A percentile compares a stretch with the other conserved stretches of the same genome.
Conservation (phyloP, 92 coral and sea anemone genomes). For the Parazoanthus swiftii region DNA sequence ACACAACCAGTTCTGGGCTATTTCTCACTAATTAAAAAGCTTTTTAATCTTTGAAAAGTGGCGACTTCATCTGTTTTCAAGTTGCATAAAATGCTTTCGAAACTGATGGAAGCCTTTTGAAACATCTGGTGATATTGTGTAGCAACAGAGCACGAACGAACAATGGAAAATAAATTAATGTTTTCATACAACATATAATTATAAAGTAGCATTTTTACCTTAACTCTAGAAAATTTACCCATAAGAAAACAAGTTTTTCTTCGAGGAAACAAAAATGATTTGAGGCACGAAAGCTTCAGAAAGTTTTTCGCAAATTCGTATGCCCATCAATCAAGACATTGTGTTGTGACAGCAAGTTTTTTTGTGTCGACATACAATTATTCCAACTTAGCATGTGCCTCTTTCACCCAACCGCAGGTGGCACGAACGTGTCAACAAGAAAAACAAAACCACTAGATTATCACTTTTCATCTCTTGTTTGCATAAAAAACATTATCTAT, state of each 20-base stretch:
- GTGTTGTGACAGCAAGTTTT: constrained; percentile 11
- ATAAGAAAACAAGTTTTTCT: neutral
- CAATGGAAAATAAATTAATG: neutral
- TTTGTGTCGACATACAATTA: constrained; percentile 40
- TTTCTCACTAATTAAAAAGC: neutral
- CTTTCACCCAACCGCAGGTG: constrained; percentile 80
- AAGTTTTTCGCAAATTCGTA: neutral
- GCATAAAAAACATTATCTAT: constrained; percentile 25
- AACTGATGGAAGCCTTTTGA: neutral
- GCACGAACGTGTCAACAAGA: constrained; percentile 80
- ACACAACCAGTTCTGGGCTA: neutral
- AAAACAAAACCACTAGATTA: constrained; percentile 55
- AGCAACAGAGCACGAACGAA: constrained; percentile 10
- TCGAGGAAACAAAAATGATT: neutral
- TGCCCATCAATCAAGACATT: constrained; percentile 8
- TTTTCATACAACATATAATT: neutral
- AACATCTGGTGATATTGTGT: constrained; percentile 43
- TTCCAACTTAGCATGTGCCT: constrained; percentile 65
- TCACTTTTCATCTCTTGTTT: constrained; percentile 26
- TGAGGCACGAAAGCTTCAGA: constrained; percentile 4
- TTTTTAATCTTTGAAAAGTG: constrained; percentile 9
- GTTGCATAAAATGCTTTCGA: neutral
- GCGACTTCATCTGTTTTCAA: neutral
- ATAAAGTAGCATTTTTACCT: neutral
- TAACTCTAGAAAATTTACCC: neutral